Base-by-base conservation (phyloP, 2,113 vertebrate species). In the Vanacampus margaritifer region DNA sequence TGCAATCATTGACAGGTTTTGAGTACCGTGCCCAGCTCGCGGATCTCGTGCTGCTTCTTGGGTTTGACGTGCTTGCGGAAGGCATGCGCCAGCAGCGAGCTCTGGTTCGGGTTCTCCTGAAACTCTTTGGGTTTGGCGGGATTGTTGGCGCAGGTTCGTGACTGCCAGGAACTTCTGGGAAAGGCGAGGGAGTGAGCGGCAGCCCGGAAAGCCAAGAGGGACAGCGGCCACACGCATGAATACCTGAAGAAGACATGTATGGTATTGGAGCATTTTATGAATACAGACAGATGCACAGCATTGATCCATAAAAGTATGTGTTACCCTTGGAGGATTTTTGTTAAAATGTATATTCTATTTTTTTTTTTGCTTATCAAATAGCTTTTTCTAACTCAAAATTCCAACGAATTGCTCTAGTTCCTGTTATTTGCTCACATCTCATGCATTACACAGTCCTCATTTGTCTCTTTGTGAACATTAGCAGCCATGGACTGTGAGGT, bases 11-110 rank as follows among this genome's bases (percentile, higher is more conserved):
- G 3, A 16, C 28, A 57, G 13, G 17, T 21, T 6, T 23, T 14
- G 19, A 8, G 50, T 81, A 98, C 95, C 91, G 68, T 74, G 62
- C 95, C 94, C 17, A 98, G 90, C 59, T 86, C 85, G 21, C 83
- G 79, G 79, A 98, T 95, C 86, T 98, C 96, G 16, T 98, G 95
- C 82, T 98, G 96, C 64, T 98, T 98, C 88, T 98, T 98, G 64
- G 95, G 94, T 81, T 95, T 95, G 71, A 98, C 91, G 3, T 98
- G 95, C 77, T 93, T 95, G 75, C 95, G 93, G 72, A 97, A 95
- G 1, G 92, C 88, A 41, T 96, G 94, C 7, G 87, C 84, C 39
- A 98, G 90, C 74, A 78, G 71, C n/a, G 90, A 88, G 82, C 94
- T 95, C 89, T 97, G 95, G 76, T 93, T 91, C 2, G 79, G 89